These are phyloP conservation scores for Mimumesa dahlbomi DNA, from an alignment of 2,888 invertebrate species.

Conservation along the genomic window DNA sequence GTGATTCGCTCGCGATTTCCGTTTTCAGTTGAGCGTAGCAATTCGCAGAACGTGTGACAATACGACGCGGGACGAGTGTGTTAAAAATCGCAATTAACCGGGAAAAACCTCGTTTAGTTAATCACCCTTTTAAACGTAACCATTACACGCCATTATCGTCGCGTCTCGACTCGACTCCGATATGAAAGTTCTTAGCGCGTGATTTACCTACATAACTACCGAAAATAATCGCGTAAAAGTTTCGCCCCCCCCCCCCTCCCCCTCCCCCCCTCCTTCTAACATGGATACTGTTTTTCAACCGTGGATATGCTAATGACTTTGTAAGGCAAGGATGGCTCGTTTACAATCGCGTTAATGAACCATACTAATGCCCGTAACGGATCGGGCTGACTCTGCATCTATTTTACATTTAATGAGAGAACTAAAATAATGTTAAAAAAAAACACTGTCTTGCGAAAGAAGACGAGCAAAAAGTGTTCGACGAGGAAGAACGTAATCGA, in stretches of 20 bases:
- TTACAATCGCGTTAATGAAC: conserved; percentile 60
- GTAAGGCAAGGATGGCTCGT: conserved; percentile 42
- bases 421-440: conserved; percentile 21
- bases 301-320: conserved; percentile 55
- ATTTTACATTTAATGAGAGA: conserved; percentile 55
- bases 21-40: too few species aligned
- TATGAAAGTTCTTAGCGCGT: background rate
- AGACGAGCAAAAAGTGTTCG: too few species aligned
- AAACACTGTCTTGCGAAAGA: too few species aligned
- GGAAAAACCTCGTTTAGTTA: too few species aligned
- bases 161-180: background rate
- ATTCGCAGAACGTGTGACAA: too few species aligned
- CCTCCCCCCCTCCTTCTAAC: background rate
- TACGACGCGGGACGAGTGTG: too few species aligned
- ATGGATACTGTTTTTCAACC: conserved; percentile 1
- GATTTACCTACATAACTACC: background rate
- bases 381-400: conserved; percentile 33
- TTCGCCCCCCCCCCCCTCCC: too few species aligned
- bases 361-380: conserved; percentile 50
- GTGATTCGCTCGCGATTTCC: too few species aligned
- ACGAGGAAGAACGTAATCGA: too few species aligned
- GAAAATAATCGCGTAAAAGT: background rate
- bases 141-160: background rate
- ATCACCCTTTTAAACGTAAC: background rate
- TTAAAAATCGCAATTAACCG: too few species aligned